Conservation (phyloP, 92 coral and sea anemone species). For the Heliopora coerulea region DNA sequence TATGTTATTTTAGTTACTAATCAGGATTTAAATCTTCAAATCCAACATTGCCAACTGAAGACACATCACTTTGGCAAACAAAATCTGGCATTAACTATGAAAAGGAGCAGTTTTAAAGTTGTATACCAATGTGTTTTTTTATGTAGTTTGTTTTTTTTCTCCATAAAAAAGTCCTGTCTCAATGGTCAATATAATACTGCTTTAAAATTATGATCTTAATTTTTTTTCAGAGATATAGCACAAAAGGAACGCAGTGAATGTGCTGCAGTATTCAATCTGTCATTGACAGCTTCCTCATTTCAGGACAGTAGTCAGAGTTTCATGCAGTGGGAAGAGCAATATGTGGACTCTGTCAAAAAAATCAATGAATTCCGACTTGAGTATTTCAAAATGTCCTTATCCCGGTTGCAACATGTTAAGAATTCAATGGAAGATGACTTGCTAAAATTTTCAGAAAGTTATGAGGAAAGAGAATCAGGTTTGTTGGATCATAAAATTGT, state of each 20-base stretch:
- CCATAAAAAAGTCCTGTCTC: too few relatives aligned
- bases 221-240: conserved; percentile 34
- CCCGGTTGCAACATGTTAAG: not conserved
- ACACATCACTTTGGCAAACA: too few relatives aligned
- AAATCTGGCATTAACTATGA: too few relatives aligned
- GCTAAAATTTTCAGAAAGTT: conserved; percentile 1
- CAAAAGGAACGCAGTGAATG: conserved; percentile 26
- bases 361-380: conserved; percentile 28
- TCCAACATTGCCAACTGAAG: too few relatives aligned
- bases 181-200: too few relatives aligned
- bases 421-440: conserved; percentile 8
- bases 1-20: too few relatives aligned
- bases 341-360: conserved; percentile 16
- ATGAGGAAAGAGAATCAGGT: not conserved
- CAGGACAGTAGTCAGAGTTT: conserved; percentile 22
- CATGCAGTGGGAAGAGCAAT: conserved; percentile 40
- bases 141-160: too few relatives aligned
- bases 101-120: too few relatives aligned
- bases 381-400: conserved; percentile 17
- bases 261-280: conserved; percentile 33
- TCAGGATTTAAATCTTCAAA: too few relatives aligned
- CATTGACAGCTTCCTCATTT: conserved; percentile 27
- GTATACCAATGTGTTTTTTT: too few relatives aligned
- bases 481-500: not conserved
- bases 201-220: too few relatives aligned